phyloP scores from a whole-genome alignment of 2,113 vertebrate species.

The Catharus fuscescens region DNA sequence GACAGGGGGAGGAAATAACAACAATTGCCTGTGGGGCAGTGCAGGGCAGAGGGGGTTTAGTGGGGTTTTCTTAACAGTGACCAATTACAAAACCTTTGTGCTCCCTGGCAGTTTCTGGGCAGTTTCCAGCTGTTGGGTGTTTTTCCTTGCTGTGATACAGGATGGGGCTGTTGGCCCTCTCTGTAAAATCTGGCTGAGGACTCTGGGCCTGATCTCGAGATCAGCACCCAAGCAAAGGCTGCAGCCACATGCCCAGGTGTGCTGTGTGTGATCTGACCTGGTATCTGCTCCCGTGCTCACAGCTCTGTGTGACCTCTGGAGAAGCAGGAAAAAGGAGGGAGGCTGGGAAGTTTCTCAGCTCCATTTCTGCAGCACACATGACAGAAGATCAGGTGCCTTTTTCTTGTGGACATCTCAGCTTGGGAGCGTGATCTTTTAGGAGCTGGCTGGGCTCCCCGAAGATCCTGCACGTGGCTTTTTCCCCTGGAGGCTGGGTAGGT shows the following conservation, averaged over 20 bases:
- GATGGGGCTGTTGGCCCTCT: neutral
- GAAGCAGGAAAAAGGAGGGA: neutral
- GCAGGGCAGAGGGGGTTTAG: neutral
- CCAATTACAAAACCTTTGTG: neutral
- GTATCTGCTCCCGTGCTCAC: neutral
- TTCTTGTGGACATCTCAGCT: neutral
- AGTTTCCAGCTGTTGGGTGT: neutral
- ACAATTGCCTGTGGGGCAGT: neutral
- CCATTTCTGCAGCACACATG: rapidly evolving
- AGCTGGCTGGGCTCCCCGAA: neutral
- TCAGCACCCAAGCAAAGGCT: neutral
- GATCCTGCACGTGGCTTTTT: neutral
- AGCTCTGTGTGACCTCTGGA: rapidly evolving
- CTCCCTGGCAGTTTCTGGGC: neutral
- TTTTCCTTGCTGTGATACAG: neutral
- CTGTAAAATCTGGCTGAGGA: neutral
- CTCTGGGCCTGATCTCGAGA: neutral
- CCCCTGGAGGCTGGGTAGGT: constrained; percentile 39
- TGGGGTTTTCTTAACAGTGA: neutral
- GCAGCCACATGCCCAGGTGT: too few species aligned
- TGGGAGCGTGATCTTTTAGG: neutral
- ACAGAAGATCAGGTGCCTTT: neutral
- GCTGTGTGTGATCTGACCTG: neutral
- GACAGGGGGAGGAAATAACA: too few species aligned
- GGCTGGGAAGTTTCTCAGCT: neutral